phyloP scores from a whole-genome alignment of 2,888 invertebrate genomes.

The Philaethria dido region DNA sequence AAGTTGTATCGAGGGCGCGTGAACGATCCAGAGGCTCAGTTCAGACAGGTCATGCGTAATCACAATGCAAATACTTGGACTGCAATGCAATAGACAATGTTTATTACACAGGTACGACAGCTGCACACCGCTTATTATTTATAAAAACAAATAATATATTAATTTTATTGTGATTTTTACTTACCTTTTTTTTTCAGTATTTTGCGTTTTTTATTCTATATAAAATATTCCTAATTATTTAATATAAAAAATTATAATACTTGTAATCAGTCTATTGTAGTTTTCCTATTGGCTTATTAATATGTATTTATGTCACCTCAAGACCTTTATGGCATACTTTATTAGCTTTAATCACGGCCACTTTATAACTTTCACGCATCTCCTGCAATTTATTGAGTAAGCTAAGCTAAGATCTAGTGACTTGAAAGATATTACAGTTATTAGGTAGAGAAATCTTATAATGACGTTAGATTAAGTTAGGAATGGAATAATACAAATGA shows the following conservation, averaged over 20 bases:
- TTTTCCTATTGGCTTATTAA: not conserved
- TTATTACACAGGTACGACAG: conserved; percentile 28
- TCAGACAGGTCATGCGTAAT: conserved; percentile 43
- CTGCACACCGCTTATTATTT: not conserved
- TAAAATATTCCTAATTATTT: too few species aligned
- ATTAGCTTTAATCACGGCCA: not conserved
- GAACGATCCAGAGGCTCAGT: conserved; percentile 40
- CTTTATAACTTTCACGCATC: not conserved
- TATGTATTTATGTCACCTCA: conserved; percentile 3
- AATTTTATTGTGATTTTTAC: too few species aligned
- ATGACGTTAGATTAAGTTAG: too few species aligned
- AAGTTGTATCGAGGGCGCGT: conserved; percentile 34
- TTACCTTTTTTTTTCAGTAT: too few species aligned
- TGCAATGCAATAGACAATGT: conserved; percentile 23
- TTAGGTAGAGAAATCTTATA: too few species aligned
- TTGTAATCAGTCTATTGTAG: conserved; percentile 2
- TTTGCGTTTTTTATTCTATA: too few species aligned
- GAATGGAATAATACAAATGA: not conserved
- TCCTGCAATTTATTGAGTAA: not conserved
- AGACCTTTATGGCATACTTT: not conserved
- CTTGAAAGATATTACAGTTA: too few species aligned
- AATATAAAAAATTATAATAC: not conserved
- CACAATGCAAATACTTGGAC: conserved; percentile 38
- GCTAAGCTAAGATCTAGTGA: too few species aligned
- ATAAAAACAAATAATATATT: too few species aligned